These are phyloP conservation scores for Netelia melanura DNA, from an alignment of 2,888 invertebrate species.

Conservation along the genomic window DNA sequence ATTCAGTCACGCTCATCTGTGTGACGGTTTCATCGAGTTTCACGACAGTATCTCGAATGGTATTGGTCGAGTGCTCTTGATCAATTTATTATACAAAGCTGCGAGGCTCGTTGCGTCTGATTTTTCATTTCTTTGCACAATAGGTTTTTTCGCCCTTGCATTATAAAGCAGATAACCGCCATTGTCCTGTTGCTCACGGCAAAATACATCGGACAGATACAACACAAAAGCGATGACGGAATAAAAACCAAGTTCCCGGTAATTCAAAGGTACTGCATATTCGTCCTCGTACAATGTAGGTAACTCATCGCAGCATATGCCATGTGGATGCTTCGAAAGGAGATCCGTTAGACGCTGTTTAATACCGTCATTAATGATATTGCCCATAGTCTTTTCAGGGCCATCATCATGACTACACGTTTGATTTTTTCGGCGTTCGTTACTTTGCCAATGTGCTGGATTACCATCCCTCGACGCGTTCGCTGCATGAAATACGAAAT, in stretches of 20 bases:
- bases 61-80: too few relatives aligned
- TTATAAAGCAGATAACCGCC: slow-evolving; percentile 75
- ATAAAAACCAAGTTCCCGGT: slow-evolving; percentile 78
- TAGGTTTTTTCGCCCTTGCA: slow-evolving; percentile 69
- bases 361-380: slow-evolving; percentile 73
- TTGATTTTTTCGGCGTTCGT: background rate
- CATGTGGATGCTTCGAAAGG: slow-evolving; percentile 77
- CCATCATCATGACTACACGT: background rate
- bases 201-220: slow-evolving; percentile 79
- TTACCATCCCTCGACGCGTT: too few relatives aligned
- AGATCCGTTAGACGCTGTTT: slow-evolving; percentile 76
- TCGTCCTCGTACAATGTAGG: slow-evolving; percentile 75
- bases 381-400: slow-evolving; percentile 3
- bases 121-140: slow-evolving; percentile 8
- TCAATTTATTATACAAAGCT: slow-evolving; percentile 31
- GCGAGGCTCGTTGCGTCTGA: slow-evolving; percentile 47
- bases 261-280: slow-evolving; percentile 77
- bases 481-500: background rate
- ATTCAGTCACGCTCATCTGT: slow-evolving; percentile 72
- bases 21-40: slow-evolving; percentile 76
- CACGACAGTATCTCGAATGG: slow-evolving; percentile 77
- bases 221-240: slow-evolving; percentile 78
- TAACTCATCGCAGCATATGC: slow-evolving; percentile 81
- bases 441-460: too few relatives aligned
- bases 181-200: slow-evolving; percentile 64